Conservation (phyloP, 2,113 vertebrate genomes). For the Rhabdomys dilectus region DNA sequence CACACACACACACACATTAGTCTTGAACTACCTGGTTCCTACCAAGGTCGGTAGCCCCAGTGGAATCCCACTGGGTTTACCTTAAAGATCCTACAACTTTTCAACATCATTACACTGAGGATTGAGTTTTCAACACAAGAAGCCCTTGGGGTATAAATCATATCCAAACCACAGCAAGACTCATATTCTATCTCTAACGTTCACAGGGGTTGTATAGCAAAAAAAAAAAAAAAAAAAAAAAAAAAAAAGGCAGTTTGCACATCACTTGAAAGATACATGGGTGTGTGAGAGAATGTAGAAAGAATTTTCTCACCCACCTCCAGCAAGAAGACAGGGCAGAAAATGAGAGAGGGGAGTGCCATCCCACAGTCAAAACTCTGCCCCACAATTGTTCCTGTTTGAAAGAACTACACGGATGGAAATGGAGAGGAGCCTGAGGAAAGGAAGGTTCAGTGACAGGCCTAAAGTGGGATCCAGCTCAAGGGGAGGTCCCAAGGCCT, state of each 20-base stretch:
- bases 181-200: conserved; percentile 12
- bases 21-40: not conserved
- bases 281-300: not conserved
- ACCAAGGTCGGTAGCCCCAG: not conserved
- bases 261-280: not conserved
- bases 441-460: no score
- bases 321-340: no score
- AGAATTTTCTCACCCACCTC: no score
- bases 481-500: no score
- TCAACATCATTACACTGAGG: not conserved
- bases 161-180: not conserved
- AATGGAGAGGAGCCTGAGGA: no score
- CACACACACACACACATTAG: no score
- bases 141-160: not conserved
- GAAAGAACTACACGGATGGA: no score
- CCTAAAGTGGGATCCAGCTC: no score
- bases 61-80: not conserved
- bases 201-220: not conserved
- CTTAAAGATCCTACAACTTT: not conserved
- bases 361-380: no score
- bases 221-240: not conserved
- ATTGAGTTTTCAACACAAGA: not conserved
- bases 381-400: no score
- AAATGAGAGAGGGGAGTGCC: no score
- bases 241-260: not conserved